phyloP scores from a whole-genome alignment of 2,888 invertebrate species.

The Phyllotreta cruciferae region DNA sequence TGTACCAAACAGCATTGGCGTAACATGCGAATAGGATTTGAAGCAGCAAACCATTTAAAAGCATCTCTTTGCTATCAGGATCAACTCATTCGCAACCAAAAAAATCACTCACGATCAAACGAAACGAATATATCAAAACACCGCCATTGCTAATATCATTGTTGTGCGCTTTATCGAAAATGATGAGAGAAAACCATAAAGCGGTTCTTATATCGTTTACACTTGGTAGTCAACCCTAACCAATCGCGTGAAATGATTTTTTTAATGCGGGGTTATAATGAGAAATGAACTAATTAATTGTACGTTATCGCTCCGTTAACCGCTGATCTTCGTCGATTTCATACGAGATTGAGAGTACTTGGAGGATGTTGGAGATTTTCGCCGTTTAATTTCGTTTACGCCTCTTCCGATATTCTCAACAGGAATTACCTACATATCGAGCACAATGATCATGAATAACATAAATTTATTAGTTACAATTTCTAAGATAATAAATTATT shows the following conservation, averaged over 20 bases:
- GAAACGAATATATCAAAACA: slow-evolving; percentile 1
- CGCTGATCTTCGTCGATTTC: slow-evolving; percentile 11
- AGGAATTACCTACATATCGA: no score
- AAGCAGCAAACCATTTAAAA: slow-evolving; percentile 44
- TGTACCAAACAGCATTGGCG: slow-evolving; percentile 45
- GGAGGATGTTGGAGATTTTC: slow-evolving; percentile 14
- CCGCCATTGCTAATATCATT: slow-evolving; percentile 42
- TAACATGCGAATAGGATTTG: slow-evolving; percentile 35
- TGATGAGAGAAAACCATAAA: slow-evolving; percentile 41
- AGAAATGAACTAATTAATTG: slow-evolving; percentile 27
- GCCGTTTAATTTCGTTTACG: background rate
- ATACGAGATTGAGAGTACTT: slow-evolving; percentile 14
- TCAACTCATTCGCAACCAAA: background rate
- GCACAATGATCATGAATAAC: no score
- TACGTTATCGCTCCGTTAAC: slow-evolving; percentile 4
- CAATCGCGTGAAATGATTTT: slow-evolving; percentile 44
- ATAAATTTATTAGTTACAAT: no score
- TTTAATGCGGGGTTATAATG: slow-evolving; percentile 23
- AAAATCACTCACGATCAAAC: background rate
- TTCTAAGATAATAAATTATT: no score
- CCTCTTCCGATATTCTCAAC: no score
- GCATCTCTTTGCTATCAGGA: slow-evolving; percentile 22
- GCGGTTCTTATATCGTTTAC: slow-evolving; percentile 54
- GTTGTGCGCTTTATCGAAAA: slow-evolving; percentile 49
- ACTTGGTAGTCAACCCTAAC: slow-evolving; percentile 57